phyloP scores from a whole-genome alignment of 2,888 invertebrate genomes.

The Leptinotarsa rubiginosa region DNA sequence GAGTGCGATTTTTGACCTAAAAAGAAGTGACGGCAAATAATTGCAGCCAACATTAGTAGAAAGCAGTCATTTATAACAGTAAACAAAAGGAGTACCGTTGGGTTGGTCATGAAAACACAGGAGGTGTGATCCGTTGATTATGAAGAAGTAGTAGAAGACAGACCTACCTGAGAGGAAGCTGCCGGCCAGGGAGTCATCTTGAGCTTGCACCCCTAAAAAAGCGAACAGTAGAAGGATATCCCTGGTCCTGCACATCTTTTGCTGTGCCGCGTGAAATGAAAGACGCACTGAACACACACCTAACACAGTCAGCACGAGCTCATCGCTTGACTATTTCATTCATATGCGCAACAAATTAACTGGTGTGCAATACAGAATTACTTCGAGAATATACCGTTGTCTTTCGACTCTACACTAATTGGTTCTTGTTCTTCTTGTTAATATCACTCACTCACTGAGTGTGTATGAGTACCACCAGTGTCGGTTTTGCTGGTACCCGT shows the following conservation, averaged over 20 bases:
- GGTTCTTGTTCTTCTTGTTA: slow-evolving; percentile 47
- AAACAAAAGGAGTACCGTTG: slow-evolving; percentile 44
- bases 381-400: slow-evolving; percentile 65
- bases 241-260: slow-evolving; percentile 56
- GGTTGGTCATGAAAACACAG: slow-evolving; percentile 37
- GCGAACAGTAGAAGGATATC: slow-evolving; percentile 51
- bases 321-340: slow-evolving; percentile 59
- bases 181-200: slow-evolving; percentile 85
- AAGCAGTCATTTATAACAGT: slow-evolving; percentile 42
- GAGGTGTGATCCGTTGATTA: slow-evolving; percentile 38
- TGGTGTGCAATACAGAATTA: slow-evolving; percentile 63
- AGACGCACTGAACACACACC: slow-evolving; percentile 49
- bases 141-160: slow-evolving; percentile 35
- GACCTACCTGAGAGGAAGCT: slow-evolving; percentile 82
- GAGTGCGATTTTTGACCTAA: slow-evolving; percentile 26
- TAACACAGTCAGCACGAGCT: slow-evolving; percentile 58
- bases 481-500: slow-evolving; percentile 49
- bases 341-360: slow-evolving; percentile 61
- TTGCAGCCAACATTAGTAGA: slow-evolving; percentile 23
- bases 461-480: slow-evolving; percentile 44
- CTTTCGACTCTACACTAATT: slow-evolving; percentile 42
- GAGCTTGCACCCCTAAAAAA: slow-evolving; percentile 61
- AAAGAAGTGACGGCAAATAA: slow-evolving; percentile 20
- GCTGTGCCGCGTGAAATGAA: slow-evolving; percentile 33
- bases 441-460: slow-evolving; percentile 42